Conservation (phyloP, 2,113 vertebrate genomes). For the Crotalus tigris region DNA sequence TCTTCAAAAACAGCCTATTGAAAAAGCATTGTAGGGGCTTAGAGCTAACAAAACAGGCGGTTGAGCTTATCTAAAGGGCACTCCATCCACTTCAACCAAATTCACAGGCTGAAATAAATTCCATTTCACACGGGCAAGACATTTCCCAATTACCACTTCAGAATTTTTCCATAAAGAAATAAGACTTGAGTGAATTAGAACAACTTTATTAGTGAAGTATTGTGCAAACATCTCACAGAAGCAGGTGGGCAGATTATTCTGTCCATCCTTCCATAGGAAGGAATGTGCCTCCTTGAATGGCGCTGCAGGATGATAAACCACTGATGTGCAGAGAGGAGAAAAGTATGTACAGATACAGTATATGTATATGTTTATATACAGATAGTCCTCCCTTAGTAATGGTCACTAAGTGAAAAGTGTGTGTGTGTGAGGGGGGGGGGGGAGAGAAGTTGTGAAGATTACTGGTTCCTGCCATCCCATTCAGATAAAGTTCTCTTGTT, state of each 20-base stretch:
- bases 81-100: neutral
- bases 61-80: neutral
- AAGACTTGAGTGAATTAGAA: neutral
- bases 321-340: neutral
- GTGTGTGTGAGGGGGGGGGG: too few species aligned
- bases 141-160: neutral
- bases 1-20: neutral
- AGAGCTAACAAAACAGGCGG: neutral
- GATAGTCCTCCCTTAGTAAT: neutral
- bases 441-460: neutral
- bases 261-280: neutral
- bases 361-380: neutral
- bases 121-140: neutral
- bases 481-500: neutral
- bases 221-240: neutral
- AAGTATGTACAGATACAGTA: neutral
- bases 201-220: neutral
- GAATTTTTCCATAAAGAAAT: neutral
- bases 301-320: neutral
- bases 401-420: neutral
- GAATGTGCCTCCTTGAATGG: neutral
- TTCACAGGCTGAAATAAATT: neutral
- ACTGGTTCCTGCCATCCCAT: neutral
- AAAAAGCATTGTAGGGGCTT: neutral
- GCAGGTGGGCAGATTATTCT: neutral